Percentiles rank a stretch among this genome's conserved stretches.
Conservation (phyloP, 2,797 vertebrate genomes). For the Nothura maculosa region DNA sequence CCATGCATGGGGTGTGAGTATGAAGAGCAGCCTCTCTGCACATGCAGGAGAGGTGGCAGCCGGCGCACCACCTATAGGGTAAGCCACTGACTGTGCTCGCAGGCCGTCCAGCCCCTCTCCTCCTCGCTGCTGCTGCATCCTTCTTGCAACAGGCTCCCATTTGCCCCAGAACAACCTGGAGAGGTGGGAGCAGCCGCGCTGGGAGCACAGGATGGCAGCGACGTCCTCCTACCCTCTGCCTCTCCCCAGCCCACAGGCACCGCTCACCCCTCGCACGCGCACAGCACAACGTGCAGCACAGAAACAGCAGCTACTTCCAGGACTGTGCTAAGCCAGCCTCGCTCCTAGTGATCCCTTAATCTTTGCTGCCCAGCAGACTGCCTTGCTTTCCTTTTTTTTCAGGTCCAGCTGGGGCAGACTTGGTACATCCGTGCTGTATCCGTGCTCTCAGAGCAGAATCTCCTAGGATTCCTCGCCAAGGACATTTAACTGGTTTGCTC, state of each 20-base stretch:
- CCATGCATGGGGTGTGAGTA: not conserved
- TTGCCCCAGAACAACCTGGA: not conserved
- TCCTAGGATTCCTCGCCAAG: not conserved
- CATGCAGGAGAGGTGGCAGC: not conserved
- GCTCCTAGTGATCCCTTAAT: not conserved
- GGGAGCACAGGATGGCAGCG: not conserved
- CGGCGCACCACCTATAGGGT: too few relatives aligned
- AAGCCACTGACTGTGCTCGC: accelerated
- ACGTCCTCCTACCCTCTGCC: not conserved
- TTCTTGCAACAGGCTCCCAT: not conserved
- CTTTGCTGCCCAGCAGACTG: not conserved
- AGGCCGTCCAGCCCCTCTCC: not conserved
- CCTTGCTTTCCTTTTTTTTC: accelerated
- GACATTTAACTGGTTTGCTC: not conserved
- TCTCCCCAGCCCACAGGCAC: not conserved
- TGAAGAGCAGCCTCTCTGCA: not conserved
- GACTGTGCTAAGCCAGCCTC: not conserved
- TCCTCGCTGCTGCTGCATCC: accelerated
- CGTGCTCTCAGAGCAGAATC: not conserved
- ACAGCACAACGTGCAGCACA: not conserved
- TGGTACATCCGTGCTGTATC: not conserved
- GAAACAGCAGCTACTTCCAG: not conserved
- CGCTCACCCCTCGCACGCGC: too few relatives aligned
- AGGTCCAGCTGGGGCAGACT: not conserved
- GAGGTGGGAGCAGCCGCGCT: not conserved